Evolutionary conservation across 1,140 invertebrate species (phyloP).

Genomic region (Mamestra configurata): DNA sequence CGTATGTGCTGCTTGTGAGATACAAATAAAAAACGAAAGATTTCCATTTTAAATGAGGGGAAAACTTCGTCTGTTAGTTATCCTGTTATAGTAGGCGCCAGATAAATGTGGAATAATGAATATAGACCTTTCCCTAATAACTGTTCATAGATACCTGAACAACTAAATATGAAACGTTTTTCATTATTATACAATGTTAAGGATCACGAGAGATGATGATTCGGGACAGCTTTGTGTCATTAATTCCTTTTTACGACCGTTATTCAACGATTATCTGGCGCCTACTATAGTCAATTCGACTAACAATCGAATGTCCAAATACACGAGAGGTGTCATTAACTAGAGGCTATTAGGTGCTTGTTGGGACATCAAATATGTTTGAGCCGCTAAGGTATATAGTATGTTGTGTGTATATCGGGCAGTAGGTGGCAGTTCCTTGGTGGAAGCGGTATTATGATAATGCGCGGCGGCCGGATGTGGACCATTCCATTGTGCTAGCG

Average conservation of each 20-base stretch:
- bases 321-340: background rate
- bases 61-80: background rate
- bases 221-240: too few species aligned
- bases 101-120: too few species aligned
- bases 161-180: too few species aligned
- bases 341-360: background rate
- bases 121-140: too few species aligned
- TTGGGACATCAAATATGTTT: conserved; percentile 12
- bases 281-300: background rate
- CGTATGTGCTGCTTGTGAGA: background rate
- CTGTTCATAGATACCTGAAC: too few species aligned
- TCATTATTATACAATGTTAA: too few species aligned
- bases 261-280: too few species aligned
- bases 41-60: background rate
- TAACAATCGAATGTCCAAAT: background rate
- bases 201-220: too few species aligned
- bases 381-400: background rate
- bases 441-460: conserved; percentile 85
- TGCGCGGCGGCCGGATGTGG: conserved; percentile 80
- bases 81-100: too few species aligned
- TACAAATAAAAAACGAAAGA: background rate
- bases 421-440: conserved; percentile 67
- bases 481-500: conserved; percentile 83
- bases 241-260: too few species aligned
- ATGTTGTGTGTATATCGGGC: conserved; percentile 11